A percentile compares a stretch with the other conserved stretches of the same genome.
These are phyloP conservation scores for Neotragus pygmaeus DNA, from an alignment of 2,113 vertebrate genomes.

Conservation along the genomic window DNA sequence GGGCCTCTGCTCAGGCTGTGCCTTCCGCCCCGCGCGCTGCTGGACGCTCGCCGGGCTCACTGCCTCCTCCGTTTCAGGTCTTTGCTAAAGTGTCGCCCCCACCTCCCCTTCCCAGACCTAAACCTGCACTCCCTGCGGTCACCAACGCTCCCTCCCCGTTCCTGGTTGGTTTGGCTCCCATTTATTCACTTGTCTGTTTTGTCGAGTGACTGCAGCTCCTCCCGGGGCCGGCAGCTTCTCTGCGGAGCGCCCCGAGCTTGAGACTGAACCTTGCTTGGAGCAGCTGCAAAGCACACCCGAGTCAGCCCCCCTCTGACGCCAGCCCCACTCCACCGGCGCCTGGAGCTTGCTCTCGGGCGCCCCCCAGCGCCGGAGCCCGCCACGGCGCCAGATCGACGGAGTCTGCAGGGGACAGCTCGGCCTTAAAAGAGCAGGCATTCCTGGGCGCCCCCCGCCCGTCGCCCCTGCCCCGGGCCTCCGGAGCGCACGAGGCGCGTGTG, in stretches of 20 bases:
- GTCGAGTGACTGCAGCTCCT: not conserved
- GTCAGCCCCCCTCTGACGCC: not conserved
- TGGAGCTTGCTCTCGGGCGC: not conserved
- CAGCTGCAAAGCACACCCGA: not conserved
- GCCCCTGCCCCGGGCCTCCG: not conserved
- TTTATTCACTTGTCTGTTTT: not conserved
- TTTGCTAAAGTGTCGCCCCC: not conserved
- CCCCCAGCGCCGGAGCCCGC: not conserved
- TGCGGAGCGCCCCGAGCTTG: not conserved
- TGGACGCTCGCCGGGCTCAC: not conserved
- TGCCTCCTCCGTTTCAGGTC: not conserved
- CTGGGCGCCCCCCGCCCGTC: constrained; percentile 21
- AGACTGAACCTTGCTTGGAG: too few species aligned
- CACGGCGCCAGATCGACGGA: not conserved
- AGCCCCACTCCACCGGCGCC: accelerated
- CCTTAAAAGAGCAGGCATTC: constrained; percentile 48
- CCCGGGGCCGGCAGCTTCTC: not conserved
- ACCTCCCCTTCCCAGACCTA: not conserved
- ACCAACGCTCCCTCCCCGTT: accelerated
- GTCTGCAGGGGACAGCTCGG: constrained; percentile 17
- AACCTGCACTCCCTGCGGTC: too few species aligned
- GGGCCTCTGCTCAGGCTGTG: not conserved
- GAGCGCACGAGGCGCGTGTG: not conserved
- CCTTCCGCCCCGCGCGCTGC: not conserved
- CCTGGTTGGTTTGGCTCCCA: not conserved